Base-by-base conservation (phyloP, 2,113 vertebrate genomes). In the Barbus barbus region DNA sequence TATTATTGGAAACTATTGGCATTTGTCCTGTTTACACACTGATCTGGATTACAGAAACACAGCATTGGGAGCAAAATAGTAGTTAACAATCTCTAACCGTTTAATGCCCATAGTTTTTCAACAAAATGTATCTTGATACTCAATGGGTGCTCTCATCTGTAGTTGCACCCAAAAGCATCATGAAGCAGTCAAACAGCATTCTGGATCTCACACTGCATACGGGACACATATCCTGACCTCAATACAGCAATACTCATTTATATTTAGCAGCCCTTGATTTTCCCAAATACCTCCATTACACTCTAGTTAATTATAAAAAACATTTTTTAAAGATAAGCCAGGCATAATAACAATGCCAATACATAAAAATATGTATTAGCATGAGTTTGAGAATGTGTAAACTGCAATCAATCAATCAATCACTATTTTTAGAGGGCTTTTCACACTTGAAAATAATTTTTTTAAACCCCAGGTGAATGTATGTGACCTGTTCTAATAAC, bases 251-350 rank as follows among this genome's bases (percentile, higher is more conserved):
- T 20, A 76, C 48, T 36, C 26, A 1, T 76, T 36, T 9, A 78
- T 79, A 63, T 44, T 44, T 24, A 73, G 58, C 77, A 79, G 77
- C 77, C 77, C 77, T 79, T 79, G 56, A 36, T 44, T 79, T 78
- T 63, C n/a, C 56, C n/a, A 1, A 44, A 63, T 26, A 4, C 33
- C 56, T 61, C 8, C 13, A 79, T 44, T 16, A 79, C n/a, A 79
- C 77, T 63, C 9, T 60, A n/a, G 20, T 31, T 76, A 51, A n/a
- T 56, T 13, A 46, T 38, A 3, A 26, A 20, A 63, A 20, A 61
- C n/a, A 44, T 16, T 9, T 24, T 41, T 78, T 26, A 61, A 63
- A 61, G 13, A 78, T 44, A 51, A 2, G n/a, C n/a, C n/a, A n/a
- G n/a, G n/a, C n/a, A n/a, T n/a, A n/a, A n/a, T n/a, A n/a, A n/a